Evolutionary conservation across 2,888 invertebrate species (phyloP), one percentile per base, ranked within the genome.

Genomic region (Baronia brevicornis): DNA sequence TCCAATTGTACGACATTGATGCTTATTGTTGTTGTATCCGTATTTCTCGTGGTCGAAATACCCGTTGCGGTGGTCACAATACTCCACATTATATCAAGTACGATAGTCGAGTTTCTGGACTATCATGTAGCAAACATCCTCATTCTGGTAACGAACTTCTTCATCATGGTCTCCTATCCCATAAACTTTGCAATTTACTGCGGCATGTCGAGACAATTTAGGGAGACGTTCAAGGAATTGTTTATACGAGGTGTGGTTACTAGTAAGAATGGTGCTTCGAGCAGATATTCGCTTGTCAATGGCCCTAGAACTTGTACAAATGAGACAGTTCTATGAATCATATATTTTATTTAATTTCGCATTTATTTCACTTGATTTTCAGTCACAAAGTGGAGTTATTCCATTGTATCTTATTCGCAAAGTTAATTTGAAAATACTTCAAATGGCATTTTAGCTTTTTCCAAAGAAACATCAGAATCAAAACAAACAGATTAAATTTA

Each of bases 101-200:
- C 90, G 9, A 84, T 91, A 21, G 88, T 87, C 5, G 89, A 91
- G 51, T 90, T 93, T 44, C 65, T 94, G 26, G 90, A 94, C 70
- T 94, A 94, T 54, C 84, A 89, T 44, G 88, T 92, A 29, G 92
- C 93, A 6, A 93, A 93, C 60, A 87, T 91, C 9, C 85, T 93
- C 39, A 91, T 94, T 34, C 68, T 93, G 38, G 89, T 95, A 60
- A 94, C 94, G 5, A 97, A 97, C 79, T 95, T 97, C 77, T 92
- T 95, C 66, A 93, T 97, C 40, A 91, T 96, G 37, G 88, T 95
- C 17, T 94, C 94, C 25, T 96, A 96, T 70, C 96, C 96, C n/a
- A 91, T 96, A 37, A 96, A 97, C 69, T 97, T 97, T 59, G 96
- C 95, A 39, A 96, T 97, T 45, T 97, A 97, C 62, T 97, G 96